phyloP scores from a whole-genome alignment of 2,113 vertebrate genomes.

The Nerophis ophidion region DNA sequence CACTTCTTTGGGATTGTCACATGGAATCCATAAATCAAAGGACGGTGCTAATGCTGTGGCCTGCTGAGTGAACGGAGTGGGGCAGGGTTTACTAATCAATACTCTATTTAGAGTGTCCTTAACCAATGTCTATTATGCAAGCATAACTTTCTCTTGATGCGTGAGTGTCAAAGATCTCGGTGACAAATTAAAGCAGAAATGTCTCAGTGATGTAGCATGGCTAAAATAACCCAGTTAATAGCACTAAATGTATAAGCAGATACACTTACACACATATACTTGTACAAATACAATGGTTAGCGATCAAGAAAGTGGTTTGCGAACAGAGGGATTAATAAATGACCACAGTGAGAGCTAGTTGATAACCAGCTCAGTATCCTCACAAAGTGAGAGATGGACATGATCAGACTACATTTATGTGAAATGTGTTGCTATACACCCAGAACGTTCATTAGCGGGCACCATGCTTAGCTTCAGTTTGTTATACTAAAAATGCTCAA shows the following conservation, averaged over 20 bases:
- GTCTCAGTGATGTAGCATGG: slow-evolving; percentile 22
- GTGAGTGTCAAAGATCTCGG: slow-evolving; percentile 15
- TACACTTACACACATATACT: not conserved
- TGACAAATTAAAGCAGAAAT: slow-evolving; percentile 28
- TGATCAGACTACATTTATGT: slow-evolving; percentile 1
- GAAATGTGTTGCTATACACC: not conserved
- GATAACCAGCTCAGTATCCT: slow-evolving; percentile 32
- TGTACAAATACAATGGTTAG: slow-evolving; percentile 37
- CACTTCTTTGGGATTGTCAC: slow-evolving; percentile 37
- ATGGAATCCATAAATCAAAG: slow-evolving; percentile 53
- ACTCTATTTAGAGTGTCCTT: slow-evolving; percentile 55
- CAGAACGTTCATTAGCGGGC: not conserved
- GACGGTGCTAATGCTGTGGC: slow-evolving; percentile 35
- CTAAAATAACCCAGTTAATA: slow-evolving; percentile 22
- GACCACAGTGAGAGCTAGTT: slow-evolving; percentile 27
- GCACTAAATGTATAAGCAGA: not conserved
- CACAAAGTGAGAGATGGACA: slow-evolving; percentile 29
- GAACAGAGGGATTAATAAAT: slow-evolving; percentile 41
- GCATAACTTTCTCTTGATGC: slow-evolving; percentile 22
- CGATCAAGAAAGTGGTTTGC: slow-evolving; percentile 16
- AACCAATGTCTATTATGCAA: slow-evolving; percentile 31
- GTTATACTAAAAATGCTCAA: not conserved
- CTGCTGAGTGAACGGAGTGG: slow-evolving; percentile 23
- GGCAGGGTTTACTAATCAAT: slow-evolving; percentile 38
- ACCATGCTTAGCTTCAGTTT: slow-evolving; percentile 11